A percentile compares a stretch with the other conserved stretches of the same genome.
phyloP scores from a whole-genome alignment of 2,888 invertebrate species.

The Acronicta leporina region DNA sequence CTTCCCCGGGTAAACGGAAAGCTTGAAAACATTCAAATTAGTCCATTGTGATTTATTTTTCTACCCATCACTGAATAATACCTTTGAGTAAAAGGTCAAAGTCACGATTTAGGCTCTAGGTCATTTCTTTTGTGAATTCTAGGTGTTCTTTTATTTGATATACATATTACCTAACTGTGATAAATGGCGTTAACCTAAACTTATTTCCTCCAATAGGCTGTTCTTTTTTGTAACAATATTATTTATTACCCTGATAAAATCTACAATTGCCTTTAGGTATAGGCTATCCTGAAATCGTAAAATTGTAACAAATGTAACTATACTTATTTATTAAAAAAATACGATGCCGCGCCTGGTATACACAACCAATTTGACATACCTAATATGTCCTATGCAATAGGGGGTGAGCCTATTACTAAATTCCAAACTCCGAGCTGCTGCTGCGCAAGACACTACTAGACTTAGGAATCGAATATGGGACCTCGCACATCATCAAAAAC shows the following conservation, averaged over 20 bases:
- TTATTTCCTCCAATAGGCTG: conserved; percentile 19
- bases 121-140: conserved; percentile 32
- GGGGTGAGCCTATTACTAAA: too few relatives aligned
- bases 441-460: too few relatives aligned
- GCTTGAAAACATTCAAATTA: conserved; percentile 84
- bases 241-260: neutral
- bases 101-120: conserved; percentile 51
- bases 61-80: conserved; percentile 71
- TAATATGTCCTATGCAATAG: too few relatives aligned
- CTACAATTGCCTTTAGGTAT: too few relatives aligned
- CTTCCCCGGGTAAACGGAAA: conserved; percentile 73
- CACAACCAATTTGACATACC: too few relatives aligned
- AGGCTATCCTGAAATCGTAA: too few relatives aligned
- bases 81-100: conserved; percentile 68
- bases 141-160: conserved; percentile 27
- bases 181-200: conserved; percentile 24
- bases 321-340: too few relatives aligned
- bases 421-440: too few relatives aligned
- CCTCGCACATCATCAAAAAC: too few relatives aligned
- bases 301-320: too few relatives aligned
- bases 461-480: too few relatives aligned
- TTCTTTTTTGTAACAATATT: conserved; percentile 3
- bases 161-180: conserved; percentile 41
- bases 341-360: too few relatives aligned
- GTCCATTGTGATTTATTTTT: conserved; percentile 82